Evolutionary conservation across 64 coral and sea anemone species (phyloP).

Genomic region (Montipora efflorescens): DNA sequence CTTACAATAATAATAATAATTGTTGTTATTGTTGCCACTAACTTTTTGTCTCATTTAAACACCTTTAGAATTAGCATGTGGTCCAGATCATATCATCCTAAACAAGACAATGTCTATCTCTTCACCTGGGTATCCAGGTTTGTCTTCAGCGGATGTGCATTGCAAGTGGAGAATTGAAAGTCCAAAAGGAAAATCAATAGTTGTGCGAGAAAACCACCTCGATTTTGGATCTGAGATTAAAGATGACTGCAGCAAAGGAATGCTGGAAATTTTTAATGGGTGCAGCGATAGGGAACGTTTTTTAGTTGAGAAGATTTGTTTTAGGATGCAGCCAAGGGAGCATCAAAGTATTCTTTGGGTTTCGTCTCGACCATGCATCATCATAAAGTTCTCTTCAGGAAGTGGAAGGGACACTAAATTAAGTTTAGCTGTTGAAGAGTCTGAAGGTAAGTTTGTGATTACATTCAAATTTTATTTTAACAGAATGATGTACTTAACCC

Average conservation of each 20-base stretch:
- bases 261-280: constrained; percentile 88
- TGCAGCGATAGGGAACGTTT: constrained; percentile 60
- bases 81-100: neutral
- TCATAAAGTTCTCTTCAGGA: constrained; percentile 73
- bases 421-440: constrained; percentile 33
- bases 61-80: neutral
- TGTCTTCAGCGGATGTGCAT: neutral
- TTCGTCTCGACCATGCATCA: constrained; percentile 74
- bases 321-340: neutral
- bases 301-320: constrained; percentile 80
- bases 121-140: constrained; percentile 30
- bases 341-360: constrained; percentile 68
- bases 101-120: constrained; percentile 32
- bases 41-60: neutral
- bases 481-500: too few species aligned
- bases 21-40: neutral
- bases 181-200: constrained; percentile 12
- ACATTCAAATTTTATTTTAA: too few species aligned
- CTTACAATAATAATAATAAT: too few species aligned
- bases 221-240: constrained; percentile 48
- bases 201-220: neutral
- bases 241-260: constrained; percentile 35
- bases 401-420: constrained; percentile 65
- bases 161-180: constrained; percentile 55
- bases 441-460: neutral